Evolutionary conservation across 2,797 vertebrate species (phyloP).

Genomic region (Enoplosus armatus): DNA sequence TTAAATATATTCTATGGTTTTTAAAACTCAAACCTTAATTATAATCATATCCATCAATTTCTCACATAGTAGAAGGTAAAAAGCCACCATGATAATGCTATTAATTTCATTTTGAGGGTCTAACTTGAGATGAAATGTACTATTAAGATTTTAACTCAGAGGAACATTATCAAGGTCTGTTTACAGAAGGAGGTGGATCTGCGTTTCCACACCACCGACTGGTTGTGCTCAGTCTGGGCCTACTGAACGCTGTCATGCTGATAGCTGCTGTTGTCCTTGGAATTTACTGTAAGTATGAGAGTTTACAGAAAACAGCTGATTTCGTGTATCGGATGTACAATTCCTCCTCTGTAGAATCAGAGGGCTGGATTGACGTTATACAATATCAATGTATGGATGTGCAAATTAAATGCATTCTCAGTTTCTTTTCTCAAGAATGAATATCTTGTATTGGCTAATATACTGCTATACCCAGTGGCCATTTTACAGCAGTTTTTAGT

Average conservation of each 20-base stretch:
- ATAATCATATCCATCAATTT: neutral
- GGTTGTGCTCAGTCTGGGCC: conserved; percentile 62
- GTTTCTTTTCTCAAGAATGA: neutral
- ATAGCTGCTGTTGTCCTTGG: conserved; percentile 65
- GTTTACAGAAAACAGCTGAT: neutral
- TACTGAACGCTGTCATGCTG: conserved; percentile 73
- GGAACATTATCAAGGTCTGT: conserved; percentile 45
- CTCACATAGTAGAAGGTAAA: neutral
- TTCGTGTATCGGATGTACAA: neutral
- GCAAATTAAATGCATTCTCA: neutral
- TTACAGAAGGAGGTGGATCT: conserved; percentile 41
- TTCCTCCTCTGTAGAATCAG: neutral
- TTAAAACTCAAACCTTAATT: neutral
- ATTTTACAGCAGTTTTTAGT: too few relatives aligned
- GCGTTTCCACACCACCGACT: conserved; percentile 49
- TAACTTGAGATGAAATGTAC: neutral
- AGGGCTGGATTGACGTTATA: neutral
- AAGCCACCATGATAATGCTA: neutral
- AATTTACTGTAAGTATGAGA: conserved; percentile 78
- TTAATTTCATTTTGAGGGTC: neutral
- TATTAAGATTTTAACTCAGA: conserved; percentile 14
- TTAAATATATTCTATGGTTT: neutral
- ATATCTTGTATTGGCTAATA: neutral
- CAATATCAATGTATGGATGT: neutral
- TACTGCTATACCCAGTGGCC: too few relatives aligned